A percentile compares a stretch with the other conserved stretches of the same genome.
Conservation (phyloP, 92 coral and sea anemone species). For the Pocillopora grandis region DNA sequence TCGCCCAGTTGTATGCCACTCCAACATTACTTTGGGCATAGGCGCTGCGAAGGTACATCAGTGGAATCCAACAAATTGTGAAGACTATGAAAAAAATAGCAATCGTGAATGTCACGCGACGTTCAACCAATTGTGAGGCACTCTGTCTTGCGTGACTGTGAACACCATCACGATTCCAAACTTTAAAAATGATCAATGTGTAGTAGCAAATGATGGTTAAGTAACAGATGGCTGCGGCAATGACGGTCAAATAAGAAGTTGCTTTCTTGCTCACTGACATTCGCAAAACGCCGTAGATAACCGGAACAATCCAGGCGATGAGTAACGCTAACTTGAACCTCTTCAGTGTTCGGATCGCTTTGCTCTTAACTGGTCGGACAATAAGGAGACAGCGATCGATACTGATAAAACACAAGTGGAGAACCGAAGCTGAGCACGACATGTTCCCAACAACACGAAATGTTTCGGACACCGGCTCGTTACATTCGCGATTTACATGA, state of each 20-base stretch:
- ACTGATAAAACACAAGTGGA: slow-evolving; percentile 73
- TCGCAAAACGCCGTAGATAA: slow-evolving; percentile 58
- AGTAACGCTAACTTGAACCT: slow-evolving; percentile 53
- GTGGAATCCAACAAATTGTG: slow-evolving; percentile 71
- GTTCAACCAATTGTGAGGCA: slow-evolving; percentile 55
- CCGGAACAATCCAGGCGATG: slow-evolving; percentile 61
- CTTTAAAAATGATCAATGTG: slow-evolving; percentile 65
- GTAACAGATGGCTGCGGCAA: slow-evolving; percentile 65
- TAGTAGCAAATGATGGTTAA: slow-evolving; percentile 61
- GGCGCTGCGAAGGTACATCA: slow-evolving; percentile 60
- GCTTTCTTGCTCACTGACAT: slow-evolving; percentile 57
- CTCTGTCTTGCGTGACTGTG: slow-evolving; percentile 24
- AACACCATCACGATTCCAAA: slow-evolving; percentile 56
- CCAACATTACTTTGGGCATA: slow-evolving; percentile 61
- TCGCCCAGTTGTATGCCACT: slow-evolving; percentile 84
- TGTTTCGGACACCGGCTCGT: slow-evolving; percentile 50
- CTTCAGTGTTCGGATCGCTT: slow-evolving; percentile 46
- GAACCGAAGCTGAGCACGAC: slow-evolving; percentile 77
- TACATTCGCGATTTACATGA: slow-evolving; percentile 52
- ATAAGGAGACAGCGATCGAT: slow-evolving; percentile 73
- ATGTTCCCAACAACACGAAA: slow-evolving; percentile 71
- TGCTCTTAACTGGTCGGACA: slow-evolving; percentile 57
- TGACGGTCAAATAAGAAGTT: slow-evolving; percentile 67
- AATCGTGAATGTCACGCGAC: slow-evolving; percentile 85
- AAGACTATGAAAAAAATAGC: slow-evolving; percentile 71